Percentiles rank a stretch among this genome's conserved stretches.
Evolutionary conservation across 2,113 vertebrate species (phyloP).

Genomic region (Limanda limanda): DNA sequence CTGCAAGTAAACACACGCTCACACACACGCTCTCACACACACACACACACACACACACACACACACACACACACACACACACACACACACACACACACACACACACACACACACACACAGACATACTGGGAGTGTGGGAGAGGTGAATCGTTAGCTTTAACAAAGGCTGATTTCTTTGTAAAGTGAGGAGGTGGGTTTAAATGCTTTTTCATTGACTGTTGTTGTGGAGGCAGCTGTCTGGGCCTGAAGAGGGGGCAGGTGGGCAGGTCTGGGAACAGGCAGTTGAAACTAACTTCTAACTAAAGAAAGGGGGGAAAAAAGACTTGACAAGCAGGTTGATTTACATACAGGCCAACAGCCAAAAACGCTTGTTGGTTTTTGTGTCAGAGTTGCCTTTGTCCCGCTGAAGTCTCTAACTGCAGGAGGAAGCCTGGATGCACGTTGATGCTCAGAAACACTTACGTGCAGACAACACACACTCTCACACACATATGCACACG

Average conservation of each 20-base stretch:
- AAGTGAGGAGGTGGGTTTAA: constrained; percentile 56
- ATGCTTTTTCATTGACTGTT: constrained; percentile 57
- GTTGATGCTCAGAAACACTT: constrained; percentile 23
- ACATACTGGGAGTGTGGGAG: constrained; percentile 41
- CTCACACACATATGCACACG: constrained; percentile 8
- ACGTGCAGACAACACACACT: not conserved
- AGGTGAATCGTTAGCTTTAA: constrained; percentile 57
- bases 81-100: constrained; percentile 11
- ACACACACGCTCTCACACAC: too few species aligned
- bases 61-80: too few species aligned
- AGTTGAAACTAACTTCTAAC: constrained; percentile 17
- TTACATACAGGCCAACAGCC: constrained; percentile 64
- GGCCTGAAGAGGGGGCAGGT: constrained; percentile 55
- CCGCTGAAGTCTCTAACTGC: constrained; percentile 23
- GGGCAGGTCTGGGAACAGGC: constrained; percentile 51
- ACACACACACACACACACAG: constrained; percentile 6
- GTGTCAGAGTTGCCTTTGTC: constrained; percentile 21
- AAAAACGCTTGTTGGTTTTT: constrained; percentile 42
- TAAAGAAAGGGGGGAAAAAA: constrained; percentile 4
- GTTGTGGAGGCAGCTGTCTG: constrained; percentile 43
- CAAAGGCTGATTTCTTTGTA: constrained; percentile 66
- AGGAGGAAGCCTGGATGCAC: constrained; percentile 30
- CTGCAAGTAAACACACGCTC: too few species aligned
- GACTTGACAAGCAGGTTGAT: constrained; percentile 46
- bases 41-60: too few species aligned